These are phyloP conservation scores for Epicampocera succincta DNA, from an alignment of 2,888 invertebrate species.

Conservation along the genomic window DNA sequence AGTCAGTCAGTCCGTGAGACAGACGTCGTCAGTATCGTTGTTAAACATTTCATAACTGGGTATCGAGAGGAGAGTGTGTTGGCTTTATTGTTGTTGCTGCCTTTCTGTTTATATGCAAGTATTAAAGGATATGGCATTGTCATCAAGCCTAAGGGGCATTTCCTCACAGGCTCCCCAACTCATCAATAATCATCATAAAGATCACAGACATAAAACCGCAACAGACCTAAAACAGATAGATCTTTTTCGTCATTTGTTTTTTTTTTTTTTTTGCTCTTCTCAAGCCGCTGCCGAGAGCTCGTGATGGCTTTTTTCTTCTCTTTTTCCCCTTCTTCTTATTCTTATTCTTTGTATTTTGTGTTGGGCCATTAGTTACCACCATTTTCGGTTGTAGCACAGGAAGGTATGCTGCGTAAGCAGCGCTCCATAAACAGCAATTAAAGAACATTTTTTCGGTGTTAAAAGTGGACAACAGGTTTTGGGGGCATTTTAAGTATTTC, in stretches of 20 bases:
- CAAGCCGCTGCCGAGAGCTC: not conserved
- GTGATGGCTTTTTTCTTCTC: conserved; percentile 4
- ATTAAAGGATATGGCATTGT: conserved; percentile 73
- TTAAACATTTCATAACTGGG: conserved; percentile 1
- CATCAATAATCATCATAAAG: conserved; percentile 78
- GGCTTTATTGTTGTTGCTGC: too few relatives aligned
- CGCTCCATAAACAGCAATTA: conserved; percentile 51
- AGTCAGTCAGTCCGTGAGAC: not conserved
- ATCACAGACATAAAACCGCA: conserved; percentile 69
- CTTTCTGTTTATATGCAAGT: conserved; percentile 35
- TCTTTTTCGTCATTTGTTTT: not conserved
- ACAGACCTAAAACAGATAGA: conserved; percentile 12
- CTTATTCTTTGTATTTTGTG: conserved; percentile 31
- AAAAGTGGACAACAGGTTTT: not conserved
- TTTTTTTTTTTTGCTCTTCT: not conserved
- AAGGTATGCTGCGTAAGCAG: not conserved
- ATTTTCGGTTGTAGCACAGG: not conserved
- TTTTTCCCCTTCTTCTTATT: conserved; percentile 19
- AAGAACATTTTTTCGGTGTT: conserved; percentile 9
- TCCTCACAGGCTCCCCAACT: conserved; percentile 70
- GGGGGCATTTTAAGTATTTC: not conserved
- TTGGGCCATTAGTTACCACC: conserved; percentile 21
- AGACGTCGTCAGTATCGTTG: conserved; percentile 6
- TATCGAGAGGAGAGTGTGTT: not conserved
- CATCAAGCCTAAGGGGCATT: conserved; percentile 74